phyloP scores from a whole-genome alignment of 2,113 vertebrate species.

The Regulus satrapa region DNA sequence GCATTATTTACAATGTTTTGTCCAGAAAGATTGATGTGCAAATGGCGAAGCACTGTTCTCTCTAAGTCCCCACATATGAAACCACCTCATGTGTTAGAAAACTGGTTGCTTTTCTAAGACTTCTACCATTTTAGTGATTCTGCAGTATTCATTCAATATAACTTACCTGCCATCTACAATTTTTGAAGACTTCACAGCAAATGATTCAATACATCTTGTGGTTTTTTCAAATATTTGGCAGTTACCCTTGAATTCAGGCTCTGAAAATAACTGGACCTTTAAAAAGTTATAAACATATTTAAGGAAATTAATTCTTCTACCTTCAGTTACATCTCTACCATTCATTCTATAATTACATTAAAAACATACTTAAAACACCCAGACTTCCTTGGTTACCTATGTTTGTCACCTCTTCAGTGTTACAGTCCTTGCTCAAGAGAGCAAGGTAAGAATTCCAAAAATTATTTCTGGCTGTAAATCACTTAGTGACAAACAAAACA shows the following conservation, averaged over 20 bases:
- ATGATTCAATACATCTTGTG: constrained; percentile 75
- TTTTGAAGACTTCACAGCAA: constrained; percentile 84
- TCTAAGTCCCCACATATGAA: not conserved
- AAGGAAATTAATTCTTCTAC: constrained; percentile 9
- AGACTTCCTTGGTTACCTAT: not conserved
- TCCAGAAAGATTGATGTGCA: not conserved
- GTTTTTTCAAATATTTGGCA: constrained; percentile 79
- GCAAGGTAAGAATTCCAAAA: not conserved
- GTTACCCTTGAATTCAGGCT: constrained; percentile 83
- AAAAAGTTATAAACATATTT: constrained; percentile 44
- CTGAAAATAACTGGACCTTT: constrained; percentile 90
- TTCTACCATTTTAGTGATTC: not conserved
- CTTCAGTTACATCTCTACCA: not conserved
- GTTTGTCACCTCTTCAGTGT: not conserved
- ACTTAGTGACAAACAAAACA: constrained; percentile 14
- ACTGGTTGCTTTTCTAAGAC: not conserved
- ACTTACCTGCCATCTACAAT: constrained; percentile 88
- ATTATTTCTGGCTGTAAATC: not conserved
- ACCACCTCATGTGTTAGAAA: not conserved
- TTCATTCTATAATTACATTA: not conserved
- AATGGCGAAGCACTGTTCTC: not conserved
- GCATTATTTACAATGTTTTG: not conserved
- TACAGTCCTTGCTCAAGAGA: not conserved
- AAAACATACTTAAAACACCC: not conserved
- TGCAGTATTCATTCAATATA: not conserved